Evolutionary conservation across 2,113 vertebrate species (phyloP).

Genomic region (Brachionichthys hirsutus): DNA sequence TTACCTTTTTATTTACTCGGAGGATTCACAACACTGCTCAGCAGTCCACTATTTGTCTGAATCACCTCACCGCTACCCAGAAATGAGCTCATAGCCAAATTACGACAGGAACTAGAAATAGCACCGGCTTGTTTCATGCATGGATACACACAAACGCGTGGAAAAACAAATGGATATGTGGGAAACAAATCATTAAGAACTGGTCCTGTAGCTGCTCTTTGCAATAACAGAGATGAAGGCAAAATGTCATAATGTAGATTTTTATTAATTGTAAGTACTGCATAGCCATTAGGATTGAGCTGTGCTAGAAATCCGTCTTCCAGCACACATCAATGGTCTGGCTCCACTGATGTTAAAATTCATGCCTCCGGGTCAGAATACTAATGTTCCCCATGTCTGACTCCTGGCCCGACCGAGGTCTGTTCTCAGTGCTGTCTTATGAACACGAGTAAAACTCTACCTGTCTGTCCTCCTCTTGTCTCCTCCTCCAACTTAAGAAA

Average conservation of each 20-base stretch:
- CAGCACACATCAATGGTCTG: constrained; percentile 40
- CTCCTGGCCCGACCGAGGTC: constrained; percentile 28
- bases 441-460: constrained; percentile 61
- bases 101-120: constrained; percentile 28
- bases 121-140: constrained; percentile 11
- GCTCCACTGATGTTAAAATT: constrained; percentile 43
- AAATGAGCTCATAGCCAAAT: constrained; percentile 20
- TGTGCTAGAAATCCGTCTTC: constrained; percentile 18
- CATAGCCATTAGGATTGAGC: constrained; percentile 32
- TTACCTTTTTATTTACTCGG: constrained; percentile 1
- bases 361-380: constrained; percentile 25
- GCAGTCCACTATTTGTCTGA: constrained; percentile 25
- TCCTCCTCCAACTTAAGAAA: constrained; percentile 71
- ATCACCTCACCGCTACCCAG: constrained; percentile 25
- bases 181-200: constrained; percentile 55
- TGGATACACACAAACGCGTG: constrained; percentile 20
- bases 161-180: constrained; percentile 38
- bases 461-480: constrained; percentile 70
- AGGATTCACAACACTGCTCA: not conserved
- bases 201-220: constrained; percentile 28
- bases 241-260: constrained; percentile 51
- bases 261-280: constrained; percentile 25
- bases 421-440: constrained; percentile 32
- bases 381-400: constrained; percentile 31
- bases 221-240: constrained; percentile 17